Base-by-base conservation (phyloP, 2,888 invertebrate genomes). In the Agriopis aurantiaria region DNA sequence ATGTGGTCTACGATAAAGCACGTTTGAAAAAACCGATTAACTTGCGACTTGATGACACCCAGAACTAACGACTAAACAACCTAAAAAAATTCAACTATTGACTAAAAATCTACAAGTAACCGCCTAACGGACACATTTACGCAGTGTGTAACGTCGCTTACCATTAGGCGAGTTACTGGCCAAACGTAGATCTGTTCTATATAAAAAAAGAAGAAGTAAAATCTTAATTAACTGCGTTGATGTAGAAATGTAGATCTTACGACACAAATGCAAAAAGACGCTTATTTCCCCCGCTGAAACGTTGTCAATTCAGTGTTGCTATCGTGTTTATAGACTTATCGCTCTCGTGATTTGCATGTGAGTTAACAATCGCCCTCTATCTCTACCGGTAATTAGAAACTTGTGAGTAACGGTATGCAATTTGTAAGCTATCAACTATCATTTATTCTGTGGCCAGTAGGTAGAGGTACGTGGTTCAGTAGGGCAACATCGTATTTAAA, bases 311-410 rank as follows among this genome's bases (percentile, higher is more conserved):
- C 43, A 57, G 14, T 58, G 58, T 23, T 59, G 8, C 46, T 10
- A 17, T 14, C 52, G 14, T 46, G 45, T 59, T n/a, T 65, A 65
- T 65, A 6, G 59, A 40, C 48, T 14, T 65, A 75, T 71, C 59
- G 49, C n/a, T 70, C 62, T 68, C 80, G 79, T 79, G 82, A 85
- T 92, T 92, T 91, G 88, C 92, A 92, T 91, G 85, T 82, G 85
- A 85, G 83, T 85, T 82, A 87, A 90, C 92, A 91, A 91, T 92
- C 89, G 87, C 83, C 86, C 82, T 88, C 88, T 87, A 92, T 91
- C 87, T 90, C 80, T 76, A 79, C 79, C 81, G 81, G 89, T 91
- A 92, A 92, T 93, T 93, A 93, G 90, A 91, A 91, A 89, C 91
- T 87, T 87, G 88, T 85, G 77, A 84, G 80, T 91, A 92, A 92